Conservation (phyloP, 2,888 invertebrate genomes). For the Hipparchia semele region DNA sequence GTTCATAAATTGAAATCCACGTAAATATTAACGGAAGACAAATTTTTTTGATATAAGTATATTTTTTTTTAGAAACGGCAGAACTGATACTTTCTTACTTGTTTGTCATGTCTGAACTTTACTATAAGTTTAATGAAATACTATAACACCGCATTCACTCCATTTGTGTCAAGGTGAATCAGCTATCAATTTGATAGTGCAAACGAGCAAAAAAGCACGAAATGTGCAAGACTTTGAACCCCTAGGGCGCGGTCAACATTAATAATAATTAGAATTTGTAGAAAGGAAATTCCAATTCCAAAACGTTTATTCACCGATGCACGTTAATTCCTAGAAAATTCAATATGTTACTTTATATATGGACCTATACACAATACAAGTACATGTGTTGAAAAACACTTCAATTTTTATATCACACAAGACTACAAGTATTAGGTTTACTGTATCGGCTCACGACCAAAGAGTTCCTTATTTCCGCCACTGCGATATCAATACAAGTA, state of each 20-base stretch:
- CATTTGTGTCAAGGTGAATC: slow-evolving; percentile 39
- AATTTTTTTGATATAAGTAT: neutral
- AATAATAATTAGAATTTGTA: slow-evolving; percentile 38
- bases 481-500: no score
- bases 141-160: neutral
- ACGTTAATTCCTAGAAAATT: slow-evolving; percentile 1
- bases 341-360: neutral
- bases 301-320: neutral
- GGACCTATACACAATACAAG: no score
- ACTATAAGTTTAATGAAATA: neutral
- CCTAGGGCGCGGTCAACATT: slow-evolving; percentile 24
- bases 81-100: neutral
- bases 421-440: no score
- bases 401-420: no score
- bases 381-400: no score
- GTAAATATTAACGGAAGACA: neutral
- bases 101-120: neutral
- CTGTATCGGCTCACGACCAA: no score
- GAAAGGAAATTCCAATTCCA: slow-evolving; percentile 31
- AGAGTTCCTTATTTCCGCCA: no score
- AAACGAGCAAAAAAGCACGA: slow-evolving; percentile 22
- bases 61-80: neutral
- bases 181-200: slow-evolving; percentile 30
- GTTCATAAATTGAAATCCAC: no score
- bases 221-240: slow-evolving; percentile 31